Base-by-base conservation (phyloP, 1,140 invertebrate species). In the Pristionchus pacificus region DNA sequence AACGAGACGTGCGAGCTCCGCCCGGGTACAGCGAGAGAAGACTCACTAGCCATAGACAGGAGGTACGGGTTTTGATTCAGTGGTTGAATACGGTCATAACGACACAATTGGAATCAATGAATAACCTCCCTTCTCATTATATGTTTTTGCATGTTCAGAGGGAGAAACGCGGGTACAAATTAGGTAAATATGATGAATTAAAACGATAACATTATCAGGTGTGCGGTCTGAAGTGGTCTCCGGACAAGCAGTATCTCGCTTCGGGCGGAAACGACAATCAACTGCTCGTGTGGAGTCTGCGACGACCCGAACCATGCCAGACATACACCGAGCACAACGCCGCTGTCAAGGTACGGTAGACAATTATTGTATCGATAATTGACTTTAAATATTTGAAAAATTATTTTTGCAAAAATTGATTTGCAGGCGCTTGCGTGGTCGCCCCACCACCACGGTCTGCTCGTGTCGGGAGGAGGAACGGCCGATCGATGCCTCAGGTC, bases 341-440 rank as follows among this genome's bases (percentile, higher is more conserved):
- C 0, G 97, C 97, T 0, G 97, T 99, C 0, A 97, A n/a, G n/a
- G n/a, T n/a, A n/a, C n/a, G n/a, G n/a, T n/a, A n/a, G n/a, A n/a
- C n/a, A n/a, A n/a, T n/a, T n/a, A n/a, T n/a, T n/a, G n/a, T n/a
- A n/a, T n/a, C n/a, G n/a, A n/a, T n/a, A n/a, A n/a, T n/a, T n/a
- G n/a, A n/a, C n/a, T n/a, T n/a, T n/a, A n/a, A n/a, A n/a, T n/a
- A n/a, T n/a, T n/a, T n/a, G n/a, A n/a, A n/a, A n/a, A n/a, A n/a
- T n/a, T n/a, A n/a, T n/a, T n/a, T n/a, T n/a, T n/a, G n/a, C n/a
- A n/a, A n/a, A n/a, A n/a, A n/a, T n/a, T n/a, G n/a, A n/a, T n/a
- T n/a, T n/a, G n/a, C n/a, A 97, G 87, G 97, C 97, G 0, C 97
- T 99, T 78, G 95, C 97, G 2, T 99, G 97, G 97, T 98, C 95